These are phyloP conservation scores for Antechinus stuartii DNA, from an alignment of 2,113 vertebrate genomes.

Conservation along the genomic window DNA sequence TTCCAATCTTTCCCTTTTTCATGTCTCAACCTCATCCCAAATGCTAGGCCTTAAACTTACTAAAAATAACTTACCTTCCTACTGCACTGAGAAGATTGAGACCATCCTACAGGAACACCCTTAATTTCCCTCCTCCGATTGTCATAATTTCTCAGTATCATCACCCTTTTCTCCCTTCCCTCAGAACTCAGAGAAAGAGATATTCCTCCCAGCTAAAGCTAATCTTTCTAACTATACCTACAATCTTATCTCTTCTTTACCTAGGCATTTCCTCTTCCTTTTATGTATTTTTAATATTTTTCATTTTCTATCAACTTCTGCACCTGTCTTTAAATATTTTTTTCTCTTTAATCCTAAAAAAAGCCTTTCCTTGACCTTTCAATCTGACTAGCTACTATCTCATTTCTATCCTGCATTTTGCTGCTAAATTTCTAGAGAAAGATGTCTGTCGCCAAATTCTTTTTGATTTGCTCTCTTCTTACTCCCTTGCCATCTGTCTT, in stretches of 20 bases:
- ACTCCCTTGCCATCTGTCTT: neutral
- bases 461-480: neutral
- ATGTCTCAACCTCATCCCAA: neutral
- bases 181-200: neutral
- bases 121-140: neutral
- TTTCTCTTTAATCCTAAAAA: neutral
- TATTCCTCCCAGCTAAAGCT: neutral
- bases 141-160: neutral
- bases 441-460: neutral
- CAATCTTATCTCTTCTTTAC: neutral
- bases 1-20: neutral
- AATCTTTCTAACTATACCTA: neutral
- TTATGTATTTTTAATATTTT: neutral
- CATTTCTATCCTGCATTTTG: neutral
- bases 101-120: neutral
- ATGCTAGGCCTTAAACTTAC: neutral
- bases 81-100: neutral
- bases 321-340: neutral
- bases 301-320: neutral
- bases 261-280: neutral
- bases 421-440: neutral
- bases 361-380: neutral
- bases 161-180: neutral
- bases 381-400: neutral
- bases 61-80: neutral